Percentiles rank a stretch among this genome's conserved stretches.
Evolutionary conservation across 2,113 vertebrate species (phyloP).

Genomic region (Tyrannus savana): DNA sequence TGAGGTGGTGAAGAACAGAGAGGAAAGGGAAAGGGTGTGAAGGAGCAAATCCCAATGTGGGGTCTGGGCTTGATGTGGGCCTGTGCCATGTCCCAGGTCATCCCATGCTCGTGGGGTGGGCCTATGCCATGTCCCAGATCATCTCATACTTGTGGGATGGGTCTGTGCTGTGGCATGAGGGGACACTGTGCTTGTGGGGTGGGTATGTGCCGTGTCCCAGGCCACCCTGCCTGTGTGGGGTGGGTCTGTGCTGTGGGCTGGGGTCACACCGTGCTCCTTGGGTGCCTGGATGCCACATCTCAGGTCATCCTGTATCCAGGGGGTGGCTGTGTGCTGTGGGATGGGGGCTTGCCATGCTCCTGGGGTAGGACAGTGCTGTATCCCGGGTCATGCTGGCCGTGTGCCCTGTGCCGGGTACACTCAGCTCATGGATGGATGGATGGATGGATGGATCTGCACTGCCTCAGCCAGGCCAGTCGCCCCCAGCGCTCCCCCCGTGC

Average conservation of each 20-base stretch:
- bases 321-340: neutral
- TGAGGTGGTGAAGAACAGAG: neutral
- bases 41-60: neutral
- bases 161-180: neutral
- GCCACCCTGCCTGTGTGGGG: neutral
- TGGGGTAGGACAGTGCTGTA: neutral
- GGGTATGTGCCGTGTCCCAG: neutral
- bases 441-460: too few relatives aligned
- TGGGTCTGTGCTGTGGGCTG: neutral
- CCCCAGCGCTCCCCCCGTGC: rapidly evolving
- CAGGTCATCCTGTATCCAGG: neutral
- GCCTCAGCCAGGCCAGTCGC: rapidly evolving
- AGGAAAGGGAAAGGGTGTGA: rapidly evolving
- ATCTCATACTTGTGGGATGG: rapidly evolving
- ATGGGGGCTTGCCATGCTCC: neutral
- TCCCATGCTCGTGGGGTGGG: neutral
- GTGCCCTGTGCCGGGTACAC: neutral
- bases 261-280: neutral
- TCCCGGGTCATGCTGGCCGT: rapidly evolving
- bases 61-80: neutral
- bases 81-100: neutral
- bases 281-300: neutral
- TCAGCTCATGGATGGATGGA: neutral
- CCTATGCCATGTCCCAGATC: neutral
- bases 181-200: neutral